Evolutionary conservation across 1,140 invertebrate species (phyloP), one percentile per base, ranked within the genome.

Genomic region (Babylonia areolata): DNA sequence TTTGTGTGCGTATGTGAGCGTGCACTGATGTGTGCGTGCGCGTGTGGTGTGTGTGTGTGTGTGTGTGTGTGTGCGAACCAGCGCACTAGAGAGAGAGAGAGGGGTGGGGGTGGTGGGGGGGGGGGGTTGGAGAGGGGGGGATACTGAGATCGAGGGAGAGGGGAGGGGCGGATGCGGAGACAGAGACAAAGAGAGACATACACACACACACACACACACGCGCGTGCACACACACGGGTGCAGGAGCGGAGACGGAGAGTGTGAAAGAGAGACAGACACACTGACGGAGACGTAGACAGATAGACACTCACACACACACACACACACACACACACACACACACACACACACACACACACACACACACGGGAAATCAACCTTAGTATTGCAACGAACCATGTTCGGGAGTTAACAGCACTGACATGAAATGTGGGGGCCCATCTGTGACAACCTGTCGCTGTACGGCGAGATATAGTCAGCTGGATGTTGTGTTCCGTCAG

Each of bases 131-230:
- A 64, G 20, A 6, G 23, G 17, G 23, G 28, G 28, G 20, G 28
- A 28, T 12, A 5, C 58, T 64, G 58, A 28, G 5, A n/a, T 12
- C 58, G 58, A 64, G 58, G 23, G 12, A 23, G 28, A 23, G 12
- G 58, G 17, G 58, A 28, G 28, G 28, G 28, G 58, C 3, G 28
- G 58, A n/a, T n/a, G 17, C 3, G 9, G 58, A 23, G 58, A 3
- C 28, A 6, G 28, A 6, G 46, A 17, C 58, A 23, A 23, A 5
- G 15, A 0, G 28, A 0, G 20, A 3, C 58, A 64, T 23, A 64
- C 58, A 64, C 58, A 64, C 58, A 64, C 58, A 64, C 58, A 64
- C 58, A 64, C 58, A 64, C 58, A 64, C 58, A 64, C 28, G 20
- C 58, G 23, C 58, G 23, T 20, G 23, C 58, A 64, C 20, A 64